Evolutionary conservation across 1,140 invertebrate species (phyloP).

Genomic region (Drosophila elegans): DNA sequence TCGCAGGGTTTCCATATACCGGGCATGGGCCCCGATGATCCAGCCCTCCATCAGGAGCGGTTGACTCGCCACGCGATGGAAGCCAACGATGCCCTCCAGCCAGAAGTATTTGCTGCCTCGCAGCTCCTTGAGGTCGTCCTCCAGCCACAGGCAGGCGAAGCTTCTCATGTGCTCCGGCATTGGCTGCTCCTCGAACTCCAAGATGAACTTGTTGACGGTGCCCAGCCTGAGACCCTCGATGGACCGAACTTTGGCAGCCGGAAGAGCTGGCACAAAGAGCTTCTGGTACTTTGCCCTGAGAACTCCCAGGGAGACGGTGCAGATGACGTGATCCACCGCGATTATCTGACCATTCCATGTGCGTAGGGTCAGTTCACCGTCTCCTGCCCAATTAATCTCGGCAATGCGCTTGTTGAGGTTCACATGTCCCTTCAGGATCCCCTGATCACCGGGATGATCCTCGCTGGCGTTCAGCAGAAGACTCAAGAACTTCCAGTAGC

Average conservation of each 20-base stretch:
- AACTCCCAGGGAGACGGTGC: conserved; percentile 89
- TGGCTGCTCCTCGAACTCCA: conserved; percentile 89
- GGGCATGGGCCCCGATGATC: conserved; percentile 86
- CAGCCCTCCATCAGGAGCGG: conserved; percentile 89
- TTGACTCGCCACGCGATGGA: conserved; percentile 88
- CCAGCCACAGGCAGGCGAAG: conserved; percentile 86
- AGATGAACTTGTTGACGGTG: conserved; percentile 91
- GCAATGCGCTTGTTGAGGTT: conserved; percentile 85
- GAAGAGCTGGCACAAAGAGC: conserved; percentile 88
- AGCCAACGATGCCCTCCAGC: conserved; percentile 88
- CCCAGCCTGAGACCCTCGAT: conserved; percentile 89
- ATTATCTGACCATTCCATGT: conserved; percentile 87
- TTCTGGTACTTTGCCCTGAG: conserved; percentile 87
- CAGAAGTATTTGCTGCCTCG: conserved; percentile 84
- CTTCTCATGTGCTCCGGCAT: conserved; percentile 86
- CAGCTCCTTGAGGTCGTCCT: conserved; percentile 84
- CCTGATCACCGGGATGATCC: conserved; percentile 40
- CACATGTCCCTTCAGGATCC: conserved; percentile 76
- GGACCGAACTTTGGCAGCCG: conserved; percentile 87
- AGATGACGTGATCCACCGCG: conserved; percentile 88
- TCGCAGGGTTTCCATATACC: conserved; percentile 86
- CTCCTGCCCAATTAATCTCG: conserved; percentile 85
- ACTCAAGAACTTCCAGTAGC: conserved; percentile 87
- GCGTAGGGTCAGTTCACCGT: conserved; percentile 78
- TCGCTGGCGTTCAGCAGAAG: conserved; percentile 85